Evolutionary conservation across 2,888 invertebrate species (phyloP), one percentile per base, ranked within the genome.

Genomic region (Arenicola marina): DNA sequence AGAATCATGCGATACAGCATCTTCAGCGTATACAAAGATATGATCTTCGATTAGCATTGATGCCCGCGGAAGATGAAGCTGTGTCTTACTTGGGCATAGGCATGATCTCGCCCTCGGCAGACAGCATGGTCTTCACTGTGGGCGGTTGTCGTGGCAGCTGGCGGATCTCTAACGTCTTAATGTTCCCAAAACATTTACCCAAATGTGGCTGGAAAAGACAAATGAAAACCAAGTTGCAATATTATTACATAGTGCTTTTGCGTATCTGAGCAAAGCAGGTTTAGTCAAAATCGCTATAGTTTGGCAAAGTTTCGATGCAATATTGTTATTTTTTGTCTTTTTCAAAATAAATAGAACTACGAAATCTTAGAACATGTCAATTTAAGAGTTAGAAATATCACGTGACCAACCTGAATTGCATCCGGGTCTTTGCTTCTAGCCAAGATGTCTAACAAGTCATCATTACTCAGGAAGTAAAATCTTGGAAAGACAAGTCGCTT

Each of bases 391-490:
- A n/a, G 11, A 38, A 38, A 38, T 18, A 38, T 15, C 11, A 38
- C 18, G 18, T 38, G 38, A 15, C 32, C 33, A 68, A 81, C 81
- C 79, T 80, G 81, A 21, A 82, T 79, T 70, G 81, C 81, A 66
- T 81, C 78, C 11, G 81, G 81, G 62, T 81, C 78, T 67, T 82
- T 82, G 18, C 80, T 79, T 71, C 83, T 80, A 7, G 82, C 81
- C 33, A 83, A 70, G 59, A 83, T 81, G 58, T 83, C 82, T 51
- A 83, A 68, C 56, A 83, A 69, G 60, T 83, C 83, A 69, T 83
- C 83, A 66, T 83, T 83, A 71, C 80, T 80, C 59, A 83, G 78
- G 69, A 83, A 83, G 73, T 82, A 83, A 59, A 83, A 82, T 29
- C 83, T 66, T 32, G 83, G 82, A 69, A 83, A 83, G 51, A 80